Conservation (phyloP, 1,140 invertebrate genomes). For the Conus ventricosus region DNA sequence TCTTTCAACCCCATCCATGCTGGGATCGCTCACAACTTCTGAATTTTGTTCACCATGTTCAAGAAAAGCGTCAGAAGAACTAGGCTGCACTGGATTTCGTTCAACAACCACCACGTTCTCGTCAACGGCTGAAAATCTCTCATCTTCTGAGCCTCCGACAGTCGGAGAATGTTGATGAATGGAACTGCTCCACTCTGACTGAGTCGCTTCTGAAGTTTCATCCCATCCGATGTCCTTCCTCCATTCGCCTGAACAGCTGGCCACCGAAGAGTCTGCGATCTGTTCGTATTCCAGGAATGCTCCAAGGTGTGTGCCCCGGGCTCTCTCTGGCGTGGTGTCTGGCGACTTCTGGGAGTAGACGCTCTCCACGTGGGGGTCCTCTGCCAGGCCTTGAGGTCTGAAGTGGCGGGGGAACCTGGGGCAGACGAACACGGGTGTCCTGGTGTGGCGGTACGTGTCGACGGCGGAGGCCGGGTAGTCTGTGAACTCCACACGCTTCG, state of each 20-base stretch:
- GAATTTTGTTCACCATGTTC: neutral
- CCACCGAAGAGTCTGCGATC: neutral
- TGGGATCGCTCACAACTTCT: neutral
- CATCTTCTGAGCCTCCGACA: neutral
- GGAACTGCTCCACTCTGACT: neutral
- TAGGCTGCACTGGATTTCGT: neutral
- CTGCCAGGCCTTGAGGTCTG: neutral
- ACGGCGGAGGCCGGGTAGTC: neutral
- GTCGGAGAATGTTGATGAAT: neutral
- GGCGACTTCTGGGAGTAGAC: neutral
- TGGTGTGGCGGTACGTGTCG: neutral
- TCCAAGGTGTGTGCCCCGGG: neutral
- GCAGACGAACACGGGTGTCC: neutral
- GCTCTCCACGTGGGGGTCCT: neutral
- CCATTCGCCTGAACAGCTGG: neutral
- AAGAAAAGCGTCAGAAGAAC: neutral
- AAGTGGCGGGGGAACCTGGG: neutral
- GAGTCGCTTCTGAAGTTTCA: neutral
- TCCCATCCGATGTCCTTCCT: neutral
- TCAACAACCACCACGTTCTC: neutral
- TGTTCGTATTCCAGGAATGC: neutral
- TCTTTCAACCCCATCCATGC: neutral
- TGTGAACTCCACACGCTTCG: neutral
- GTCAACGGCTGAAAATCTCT: neutral
- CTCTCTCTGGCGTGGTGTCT: neutral